Percentiles rank a stretch among this genome's conserved stretches.
phyloP scores from a whole-genome alignment of 1,140 invertebrate genomes.

The Procambarus virginalis region DNA sequence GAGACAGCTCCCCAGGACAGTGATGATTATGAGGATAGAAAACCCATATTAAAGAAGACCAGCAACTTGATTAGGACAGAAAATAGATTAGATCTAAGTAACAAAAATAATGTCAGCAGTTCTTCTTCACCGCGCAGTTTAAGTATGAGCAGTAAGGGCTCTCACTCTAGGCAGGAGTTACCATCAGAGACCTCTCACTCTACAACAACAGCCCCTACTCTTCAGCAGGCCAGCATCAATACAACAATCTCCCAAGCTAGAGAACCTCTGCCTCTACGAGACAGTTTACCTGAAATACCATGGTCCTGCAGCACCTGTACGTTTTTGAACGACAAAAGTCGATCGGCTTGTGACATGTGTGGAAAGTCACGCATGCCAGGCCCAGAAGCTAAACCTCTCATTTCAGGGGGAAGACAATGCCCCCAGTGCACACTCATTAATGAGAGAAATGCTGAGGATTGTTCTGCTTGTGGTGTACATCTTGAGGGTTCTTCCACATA shows the following conservation, averaged over 20 bases:
- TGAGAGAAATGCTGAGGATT: conserved; percentile 79
- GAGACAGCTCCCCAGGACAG: conserved; percentile 69
- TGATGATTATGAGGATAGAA: conserved; percentile 67
- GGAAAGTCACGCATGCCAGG: conserved; percentile 79
- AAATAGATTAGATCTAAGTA: conserved; percentile 38
- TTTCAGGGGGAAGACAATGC: conserved; percentile 85
- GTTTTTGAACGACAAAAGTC: conserved; percentile 78
- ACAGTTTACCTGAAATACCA: conserved; percentile 13
- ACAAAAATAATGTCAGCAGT: conserved; percentile 36
- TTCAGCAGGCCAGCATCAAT: conserved; percentile 15
- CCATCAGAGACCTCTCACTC: conserved; percentile 43
- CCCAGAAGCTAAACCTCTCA: conserved; percentile 80
- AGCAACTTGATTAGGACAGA: conserved; percentile 31
- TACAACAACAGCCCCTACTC: conserved; percentile 9
- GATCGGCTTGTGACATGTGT: conserved; percentile 85
- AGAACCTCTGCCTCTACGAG: conserved; percentile 25
- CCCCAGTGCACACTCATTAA: conserved; percentile 88
- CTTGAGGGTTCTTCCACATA: conserved; percentile 86
- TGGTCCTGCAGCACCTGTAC: conserved; percentile 86
- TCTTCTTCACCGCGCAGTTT: conserved; percentile 43
- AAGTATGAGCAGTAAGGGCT: conserved; percentile 58
- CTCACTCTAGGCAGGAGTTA: conserved; percentile 47
- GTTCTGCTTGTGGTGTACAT: conserved; percentile 82
- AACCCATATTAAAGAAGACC: conserved; percentile 43
- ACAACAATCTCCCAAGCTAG: conserved; percentile 21